Evolutionary conservation across 2,113 vertebrate species (phyloP), one percentile per base, ranked within the genome.

Genomic region (Tachysurus fulvidraco): DNA sequence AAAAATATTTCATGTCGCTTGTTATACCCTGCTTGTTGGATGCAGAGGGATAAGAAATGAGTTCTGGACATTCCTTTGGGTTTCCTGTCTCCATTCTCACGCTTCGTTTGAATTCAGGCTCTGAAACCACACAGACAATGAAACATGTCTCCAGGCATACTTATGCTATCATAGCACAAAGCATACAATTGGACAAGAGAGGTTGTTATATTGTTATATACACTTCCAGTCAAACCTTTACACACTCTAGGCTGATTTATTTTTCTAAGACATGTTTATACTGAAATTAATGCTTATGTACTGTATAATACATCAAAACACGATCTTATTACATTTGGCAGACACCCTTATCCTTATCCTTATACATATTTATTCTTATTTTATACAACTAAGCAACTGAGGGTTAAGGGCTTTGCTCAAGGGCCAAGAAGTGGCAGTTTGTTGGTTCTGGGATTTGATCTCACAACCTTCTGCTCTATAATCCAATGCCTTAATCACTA

Each of bases 31-130:
- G 86, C 84, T 91, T 86, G 91, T 93, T 91, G 91, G 88, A 92
- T 93, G 88, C 89, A 91, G 90, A 23, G 81, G 76, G 83, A 88
- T 86, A 83, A 85, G 83, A 92, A 93, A 92, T 87, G 92, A 88
- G 86, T 91, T 90, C 89, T 88, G 86, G 88, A 88, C 91, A 92
- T 94, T 92, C 91, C 83, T 91, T 88, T 91, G 91, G 92, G 89
- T 93, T 94, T 91, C 86, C 90, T 84, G 83, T 87, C 69, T 85
- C 88, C 57, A 69, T 88, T 83, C 81, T 60, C 69, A 71, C 64
- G 5, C 50, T 41, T 89, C 54, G 41, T 60, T 87, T 59, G 25
- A 83, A 57, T 88, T 74, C 46, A 50, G 60, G 50, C 78, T 73
- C 28, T 19, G 36, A 55, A 83, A 87, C 81, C 86, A 67, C 81